These are phyloP conservation scores for Ariolimax columbianus DNA, from an alignment of 2,888 invertebrate genomes.

Conservation along the genomic window DNA sequence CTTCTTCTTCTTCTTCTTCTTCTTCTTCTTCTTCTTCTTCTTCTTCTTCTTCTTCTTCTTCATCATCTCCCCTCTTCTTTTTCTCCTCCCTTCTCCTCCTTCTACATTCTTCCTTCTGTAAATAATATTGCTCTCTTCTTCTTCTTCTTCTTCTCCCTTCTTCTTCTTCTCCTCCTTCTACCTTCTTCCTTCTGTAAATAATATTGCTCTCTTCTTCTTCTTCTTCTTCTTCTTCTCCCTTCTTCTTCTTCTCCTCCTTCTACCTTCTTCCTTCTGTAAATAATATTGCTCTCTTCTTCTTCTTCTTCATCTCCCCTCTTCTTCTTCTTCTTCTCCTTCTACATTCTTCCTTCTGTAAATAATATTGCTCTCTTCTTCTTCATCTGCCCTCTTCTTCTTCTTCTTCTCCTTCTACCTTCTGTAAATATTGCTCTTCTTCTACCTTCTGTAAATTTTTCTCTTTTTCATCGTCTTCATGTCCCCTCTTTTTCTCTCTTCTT, in stretches of 20 bases:
- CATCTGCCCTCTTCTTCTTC: not conserved
- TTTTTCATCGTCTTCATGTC: not conserved
- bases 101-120: not conserved
- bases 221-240: not conserved
- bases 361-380: too few species aligned
- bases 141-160: conserved; percentile 2
- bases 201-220: conserved; percentile 3
- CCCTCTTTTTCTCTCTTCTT: not conserved
- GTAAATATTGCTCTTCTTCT: not conserved
- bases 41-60: too few species aligned
- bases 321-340: too few species aligned
- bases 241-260: not conserved
- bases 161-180: conserved; percentile 9
- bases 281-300: not conserved
- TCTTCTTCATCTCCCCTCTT: too few species aligned
- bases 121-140: too few species aligned
- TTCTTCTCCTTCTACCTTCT: not conserved
- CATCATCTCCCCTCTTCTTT: too few species aligned
- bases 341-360: too few species aligned
- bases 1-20: too few species aligned
- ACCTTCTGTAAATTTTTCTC: not conserved
- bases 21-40: too few species aligned
- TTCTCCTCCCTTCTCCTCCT: not conserved
- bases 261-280: not conserved
- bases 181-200: not conserved